Percentiles rank a stretch among this genome's conserved stretches.
Conservation (phyloP, 2,888 invertebrate genomes). For the Bimastos eiseni region DNA sequence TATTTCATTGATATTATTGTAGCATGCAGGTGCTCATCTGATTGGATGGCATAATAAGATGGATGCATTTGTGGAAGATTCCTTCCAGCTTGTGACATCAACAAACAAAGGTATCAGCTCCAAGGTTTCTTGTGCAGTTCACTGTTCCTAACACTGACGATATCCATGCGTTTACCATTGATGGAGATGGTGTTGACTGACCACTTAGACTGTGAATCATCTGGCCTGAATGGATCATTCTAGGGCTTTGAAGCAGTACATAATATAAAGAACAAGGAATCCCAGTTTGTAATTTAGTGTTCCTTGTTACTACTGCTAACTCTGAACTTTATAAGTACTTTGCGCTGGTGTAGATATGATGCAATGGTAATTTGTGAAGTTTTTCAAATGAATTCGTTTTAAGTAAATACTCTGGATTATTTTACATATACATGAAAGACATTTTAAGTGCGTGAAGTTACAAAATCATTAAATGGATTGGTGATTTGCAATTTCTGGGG, state of each 20-base stretch:
- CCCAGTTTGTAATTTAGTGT: too few relatives aligned
- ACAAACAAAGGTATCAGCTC: neutral
- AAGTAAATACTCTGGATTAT: too few relatives aligned
- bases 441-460: neutral
- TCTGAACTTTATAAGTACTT: too few relatives aligned
- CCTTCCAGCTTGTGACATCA: neutral
- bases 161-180: neutral
- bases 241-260: neutral
- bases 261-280: neutral
- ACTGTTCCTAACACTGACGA: neutral
- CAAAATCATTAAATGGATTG: neutral
- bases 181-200: neutral
- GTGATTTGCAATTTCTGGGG: neutral
- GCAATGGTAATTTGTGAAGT: too few relatives aligned
- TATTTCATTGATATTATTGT: neutral
- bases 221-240: too few relatives aligned
- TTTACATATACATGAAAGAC: too few relatives aligned
- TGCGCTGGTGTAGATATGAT: too few relatives aligned
- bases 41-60: constrained; percentile 8
- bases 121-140: neutral
- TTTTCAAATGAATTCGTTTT: too few relatives aligned
- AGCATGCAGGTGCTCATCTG: constrained; percentile 15
- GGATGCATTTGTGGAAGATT: constrained; percentile 4
- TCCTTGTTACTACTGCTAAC: too few relatives aligned
- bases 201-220: neutral